Percentiles rank a stretch among this genome's conserved stretches.
phyloP scores from a whole-genome alignment of 2,113 vertebrate species.

The Nannobrachium achirus region DNA sequence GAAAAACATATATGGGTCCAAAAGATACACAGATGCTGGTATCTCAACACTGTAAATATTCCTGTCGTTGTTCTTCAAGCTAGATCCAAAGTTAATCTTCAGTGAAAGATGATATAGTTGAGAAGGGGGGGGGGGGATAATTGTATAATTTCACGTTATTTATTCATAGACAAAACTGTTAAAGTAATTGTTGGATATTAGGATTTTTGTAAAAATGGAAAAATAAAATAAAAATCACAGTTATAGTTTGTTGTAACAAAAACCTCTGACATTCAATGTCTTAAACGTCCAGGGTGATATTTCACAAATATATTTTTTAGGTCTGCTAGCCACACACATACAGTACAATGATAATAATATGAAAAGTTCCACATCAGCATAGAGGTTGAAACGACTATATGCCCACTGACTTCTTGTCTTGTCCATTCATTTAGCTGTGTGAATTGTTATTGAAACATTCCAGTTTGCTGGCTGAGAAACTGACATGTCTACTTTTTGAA shows the following conservation, averaged over 20 bases:
- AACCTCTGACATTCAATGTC: slow-evolving; percentile 43
- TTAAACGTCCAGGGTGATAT: slow-evolving; percentile 11
- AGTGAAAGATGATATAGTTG: background rate
- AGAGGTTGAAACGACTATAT: background rate
- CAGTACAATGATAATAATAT: background rate
- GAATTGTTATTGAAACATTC: background rate
- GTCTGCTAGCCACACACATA: rapidly evolving
- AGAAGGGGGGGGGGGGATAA: too few species aligned
- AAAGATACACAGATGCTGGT: slow-evolving; percentile 84
- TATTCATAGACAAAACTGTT: slow-evolving; percentile 38
- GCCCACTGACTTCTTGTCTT: background rate
- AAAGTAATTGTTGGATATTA: slow-evolving; percentile 26
- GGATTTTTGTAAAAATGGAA: slow-evolving; percentile 33
- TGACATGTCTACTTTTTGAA: background rate
- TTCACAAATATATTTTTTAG: slow-evolving; percentile 55
- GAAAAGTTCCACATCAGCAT: background rate
- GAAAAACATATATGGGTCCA: slow-evolving; percentile 58
- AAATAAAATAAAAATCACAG: background rate
- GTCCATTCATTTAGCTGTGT: background rate
- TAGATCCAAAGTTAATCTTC: slow-evolving; percentile 56
- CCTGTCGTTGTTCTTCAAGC: slow-evolving; percentile 87
- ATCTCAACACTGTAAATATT: slow-evolving; percentile 66
- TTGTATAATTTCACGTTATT: background rate
- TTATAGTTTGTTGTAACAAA: slow-evolving; percentile 44
- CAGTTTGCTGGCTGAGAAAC: background rate